Conservation (phyloP, 2,888 invertebrate species). For the Bombylius discolor region DNA sequence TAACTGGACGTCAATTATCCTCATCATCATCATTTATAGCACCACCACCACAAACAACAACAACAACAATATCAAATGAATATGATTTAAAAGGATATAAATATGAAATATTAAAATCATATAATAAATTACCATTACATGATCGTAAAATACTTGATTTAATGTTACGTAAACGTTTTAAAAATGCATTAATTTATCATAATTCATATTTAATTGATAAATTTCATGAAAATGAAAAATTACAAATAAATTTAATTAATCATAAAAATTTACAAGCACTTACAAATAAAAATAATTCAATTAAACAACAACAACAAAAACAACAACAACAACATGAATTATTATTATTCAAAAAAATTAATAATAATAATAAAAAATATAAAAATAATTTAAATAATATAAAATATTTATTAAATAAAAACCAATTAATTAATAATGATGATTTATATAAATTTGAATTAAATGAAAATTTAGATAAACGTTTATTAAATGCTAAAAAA, state of each 20-base stretch:
- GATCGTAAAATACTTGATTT: constrained; percentile 34
- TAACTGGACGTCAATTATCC: too few species aligned
- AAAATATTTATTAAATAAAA: too few species aligned
- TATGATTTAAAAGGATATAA: not conserved
- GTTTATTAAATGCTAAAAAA: constrained; percentile 29
- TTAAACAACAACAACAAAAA: not conserved
- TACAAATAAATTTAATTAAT: not conserved
- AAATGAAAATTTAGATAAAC: not conserved
- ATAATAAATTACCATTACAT: constrained; percentile 27
- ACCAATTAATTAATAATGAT: not conserved
- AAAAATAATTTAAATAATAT: not conserved
- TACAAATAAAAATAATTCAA: not conserved
- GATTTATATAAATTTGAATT: not conserved
- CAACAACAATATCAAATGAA: too few species aligned
- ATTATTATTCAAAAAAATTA: too few species aligned
- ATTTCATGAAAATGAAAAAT: constrained; percentile 31
- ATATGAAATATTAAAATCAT: constrained; percentile 24
- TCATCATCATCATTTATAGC: constrained; percentile 19
- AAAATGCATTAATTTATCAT: constrained; percentile 27
- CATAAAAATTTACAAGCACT: not conserved
- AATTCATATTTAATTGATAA: constrained; percentile 33
- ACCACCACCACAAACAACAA: not conserved
- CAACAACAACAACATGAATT: too few species aligned
- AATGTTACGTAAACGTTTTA: constrained; percentile 32
- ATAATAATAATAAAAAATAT: not conserved